Percentiles rank a stretch among this genome's conserved stretches.
phyloP scores from a whole-genome alignment of 2,113 vertebrate species.

The Hippoglossus stenolepis region DNA sequence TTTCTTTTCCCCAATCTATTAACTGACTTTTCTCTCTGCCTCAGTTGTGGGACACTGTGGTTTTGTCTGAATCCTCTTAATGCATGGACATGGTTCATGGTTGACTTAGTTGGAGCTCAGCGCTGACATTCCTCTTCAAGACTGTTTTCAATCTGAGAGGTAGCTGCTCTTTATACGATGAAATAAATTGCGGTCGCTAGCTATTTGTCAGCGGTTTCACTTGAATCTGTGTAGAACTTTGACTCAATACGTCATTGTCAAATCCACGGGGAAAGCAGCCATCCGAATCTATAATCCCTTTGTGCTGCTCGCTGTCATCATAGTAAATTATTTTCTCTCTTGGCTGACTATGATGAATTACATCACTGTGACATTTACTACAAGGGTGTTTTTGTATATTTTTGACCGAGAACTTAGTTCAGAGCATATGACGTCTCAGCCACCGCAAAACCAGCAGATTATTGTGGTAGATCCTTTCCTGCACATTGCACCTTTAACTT shows the following conservation, averaged over 20 bases:
- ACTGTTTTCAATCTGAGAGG: slow-evolving; percentile 43
- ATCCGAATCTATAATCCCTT: slow-evolving; percentile 41
- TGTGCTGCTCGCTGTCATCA: slow-evolving; percentile 37
- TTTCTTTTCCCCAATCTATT: slow-evolving; percentile 25
- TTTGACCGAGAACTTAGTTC: background rate
- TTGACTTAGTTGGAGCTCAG: slow-evolving; percentile 49
- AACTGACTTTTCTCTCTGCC: slow-evolving; percentile 18
- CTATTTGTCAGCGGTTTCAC: slow-evolving; percentile 62
- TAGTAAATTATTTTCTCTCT: slow-evolving; percentile 30
- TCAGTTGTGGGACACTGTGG: slow-evolving; percentile 43
- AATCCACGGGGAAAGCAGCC: slow-evolving; percentile 41
- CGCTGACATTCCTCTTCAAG: slow-evolving; percentile 47
- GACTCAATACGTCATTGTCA: slow-evolving; percentile 50
- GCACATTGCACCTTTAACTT: background rate
- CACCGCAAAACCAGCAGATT: background rate
- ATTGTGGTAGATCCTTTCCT: background rate
- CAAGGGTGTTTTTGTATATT: slow-evolving; percentile 7
- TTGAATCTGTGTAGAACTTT: slow-evolving; percentile 37
- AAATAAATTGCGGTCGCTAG: slow-evolving; percentile 52
- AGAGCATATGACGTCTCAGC: background rate
- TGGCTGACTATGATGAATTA: slow-evolving; percentile 43
- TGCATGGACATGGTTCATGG: slow-evolving; percentile 50
- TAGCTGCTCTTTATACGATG: slow-evolving; percentile 47
- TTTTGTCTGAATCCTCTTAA: slow-evolving; percentile 58
- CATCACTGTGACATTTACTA: slow-evolving; percentile 5